phyloP scores from a whole-genome alignment of 37 sponge, comb jelly and placozoan species.

The Diacarnus erythraeanus region DNA sequence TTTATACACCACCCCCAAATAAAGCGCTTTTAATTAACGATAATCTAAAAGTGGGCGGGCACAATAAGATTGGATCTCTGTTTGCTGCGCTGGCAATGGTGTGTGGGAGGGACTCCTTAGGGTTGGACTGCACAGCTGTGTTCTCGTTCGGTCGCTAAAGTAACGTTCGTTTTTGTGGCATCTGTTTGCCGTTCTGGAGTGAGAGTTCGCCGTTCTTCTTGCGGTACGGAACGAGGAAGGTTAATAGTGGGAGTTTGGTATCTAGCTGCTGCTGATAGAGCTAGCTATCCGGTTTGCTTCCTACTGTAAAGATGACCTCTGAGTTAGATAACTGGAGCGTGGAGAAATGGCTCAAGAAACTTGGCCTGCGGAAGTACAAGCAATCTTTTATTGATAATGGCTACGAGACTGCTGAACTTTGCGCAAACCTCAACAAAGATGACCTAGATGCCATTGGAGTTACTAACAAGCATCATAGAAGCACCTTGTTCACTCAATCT shows the following conservation, averaged over 20 bases:
- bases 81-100: too few species aligned
- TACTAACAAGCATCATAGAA: conserved; percentile 32
- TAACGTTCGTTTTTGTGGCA: too few species aligned
- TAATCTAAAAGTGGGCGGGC: too few species aligned
- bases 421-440: conserved; percentile 47
- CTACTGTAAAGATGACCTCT: too few species aligned
- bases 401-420: conserved; percentile 61
- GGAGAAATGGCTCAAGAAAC: conserved; percentile 59
- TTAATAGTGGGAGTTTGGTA: neutral
- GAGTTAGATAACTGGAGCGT: conserved; percentile 44
- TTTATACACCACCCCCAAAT: too few species aligned
- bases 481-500: conserved; percentile 30
- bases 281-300: neutral
- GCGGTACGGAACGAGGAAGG: neutral
- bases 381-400: conserved; percentile 78
- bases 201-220: too few species aligned
- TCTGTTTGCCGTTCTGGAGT: too few species aligned
- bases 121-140: too few species aligned
- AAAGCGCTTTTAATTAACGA: too few species aligned
- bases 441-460: conserved; percentile 80
- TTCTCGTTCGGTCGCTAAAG: too few species aligned
- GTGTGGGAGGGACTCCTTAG: too few species aligned
- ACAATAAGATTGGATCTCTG: too few species aligned
- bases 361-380: conserved; percentile 56
- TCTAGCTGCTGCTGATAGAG: neutral